phyloP scores from a whole-genome alignment of 2,888 invertebrate species.

The Nomada lathburiana region DNA sequence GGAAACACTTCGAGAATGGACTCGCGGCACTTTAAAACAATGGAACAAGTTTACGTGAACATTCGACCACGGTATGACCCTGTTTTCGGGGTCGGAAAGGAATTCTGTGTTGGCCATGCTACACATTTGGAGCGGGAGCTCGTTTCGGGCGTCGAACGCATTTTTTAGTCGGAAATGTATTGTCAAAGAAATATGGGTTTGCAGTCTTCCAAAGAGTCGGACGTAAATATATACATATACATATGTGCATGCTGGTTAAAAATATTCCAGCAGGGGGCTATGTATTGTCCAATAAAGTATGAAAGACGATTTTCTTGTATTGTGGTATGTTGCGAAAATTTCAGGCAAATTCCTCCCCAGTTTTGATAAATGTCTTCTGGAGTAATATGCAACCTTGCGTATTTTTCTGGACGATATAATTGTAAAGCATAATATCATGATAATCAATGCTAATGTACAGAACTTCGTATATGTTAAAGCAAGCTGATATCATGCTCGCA shows the following conservation, averaged over 20 bases:
- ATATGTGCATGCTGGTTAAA: not conserved
- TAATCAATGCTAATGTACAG: not conserved
- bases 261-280: not conserved
- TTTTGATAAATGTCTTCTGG: too few relatives aligned
- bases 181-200: slow-evolving; percentile 1
- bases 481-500: not conserved
- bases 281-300: not conserved
- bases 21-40: not conserved
- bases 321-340: too few relatives aligned
- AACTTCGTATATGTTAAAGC: not conserved
- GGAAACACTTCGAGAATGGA: not conserved
- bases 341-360: too few relatives aligned
- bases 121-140: slow-evolving; percentile 1
- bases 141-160: not conserved
- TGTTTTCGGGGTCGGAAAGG: not conserved
- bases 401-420: too few relatives aligned
- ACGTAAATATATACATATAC: not conserved
- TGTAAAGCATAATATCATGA: too few relatives aligned
- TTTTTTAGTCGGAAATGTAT: not conserved
- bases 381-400: too few relatives aligned
- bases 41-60: slow-evolving; percentile 4
- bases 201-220: not conserved
- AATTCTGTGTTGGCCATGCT: not conserved
- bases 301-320: not conserved
- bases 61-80: not conserved